Base-by-base conservation (phyloP, 2,797 vertebrate genomes). In the Rhinophrynus dorsalis region DNA sequence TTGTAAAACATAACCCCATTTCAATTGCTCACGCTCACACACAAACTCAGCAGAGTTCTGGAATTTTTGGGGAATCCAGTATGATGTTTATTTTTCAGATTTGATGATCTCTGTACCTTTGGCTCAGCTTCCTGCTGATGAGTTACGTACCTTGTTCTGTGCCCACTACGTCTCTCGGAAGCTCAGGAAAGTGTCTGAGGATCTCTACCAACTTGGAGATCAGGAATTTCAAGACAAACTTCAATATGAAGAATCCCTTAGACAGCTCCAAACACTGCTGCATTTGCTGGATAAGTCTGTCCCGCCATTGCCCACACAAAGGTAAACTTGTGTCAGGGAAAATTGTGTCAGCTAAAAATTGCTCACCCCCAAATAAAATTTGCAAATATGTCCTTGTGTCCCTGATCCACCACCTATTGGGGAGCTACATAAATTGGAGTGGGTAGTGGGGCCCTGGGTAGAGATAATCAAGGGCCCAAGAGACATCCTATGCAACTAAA, bases 71-170 rank as follows among this genome's bases (percentile, higher is more conserved):
- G n/a, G n/a, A n/a, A n/a, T n/a, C n/a, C n/a, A n/a, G n/a, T n/a
- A n/a, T n/a, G n/a, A n/a, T n/a, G n/a, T n/a, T 21, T 42, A 1
- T 45, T 51, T 20, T 30, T 5, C 48, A 72, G 68, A 13, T 20
- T 1, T 65, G 20, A 1, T 32, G 12, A 20, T 23, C 20, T 50
- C 44, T 0, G 18, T 42, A 15, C 51, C 68, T 13, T 32, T 72
- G 42, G 27, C 42, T 2, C 68, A 65, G 42, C 44, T 72, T 29
- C 15, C 38, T 1, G 23, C 4, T 9, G 68, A 65, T 11, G 80
- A 86, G 74, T 71, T 74, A 11, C 91, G 91, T 77, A 91, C 85
- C 87, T 83, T 89, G 11, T 82, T 84, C 78, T 89, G 89, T 78
- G 89, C 89, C 73, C 88, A 81, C 59, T 93, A 91, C 58, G 58